Evolutionary conservation across 2,113 vertebrate species (phyloP), one percentile per base, ranked within the genome.

Genomic region (Chamaea fasciata): DNA sequence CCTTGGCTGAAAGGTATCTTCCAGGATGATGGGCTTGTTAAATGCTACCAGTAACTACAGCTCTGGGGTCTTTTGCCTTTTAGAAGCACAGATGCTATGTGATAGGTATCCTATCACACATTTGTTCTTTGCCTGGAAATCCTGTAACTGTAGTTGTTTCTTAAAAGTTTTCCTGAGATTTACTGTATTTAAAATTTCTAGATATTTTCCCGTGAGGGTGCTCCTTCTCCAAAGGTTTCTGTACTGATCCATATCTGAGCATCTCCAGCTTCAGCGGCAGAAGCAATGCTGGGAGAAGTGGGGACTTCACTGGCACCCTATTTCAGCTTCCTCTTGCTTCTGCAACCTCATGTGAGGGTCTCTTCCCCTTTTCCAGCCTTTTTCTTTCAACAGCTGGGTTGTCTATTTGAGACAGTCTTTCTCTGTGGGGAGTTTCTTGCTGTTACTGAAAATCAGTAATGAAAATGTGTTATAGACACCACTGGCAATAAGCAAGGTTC

Each of bases 311-410:
- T 62, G 60, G 11, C 14, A 23, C 8, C 6, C 30, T 27, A 35
- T 15, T 11, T 84, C 28, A 44, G 13, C 12, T 15, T 70, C 12
- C 33, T 44, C 31, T 63, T 7, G 2, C 24, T 68, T 22, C 35
- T 2, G 0, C 2, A 12, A 16, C 28, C 28, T 67, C 7, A 1
- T 13, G 8, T 2, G 3, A 81, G 30, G 12, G 24, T 21, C 4
- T 47, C 39, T 67, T 33, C 31, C 9, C 4, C 15, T 63, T 77
- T 73, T 13, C 39, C 21, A 80, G 17, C 15, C 4, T 83, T 70
- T 41, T 60, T 64, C 9, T 18, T 92, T 57, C 20, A 68, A 5
- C 6, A 24, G 15, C 31, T 33, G 26, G 3, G 10, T 15, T 89
- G 18, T 56, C 56, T 74, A 15, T 47, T 86, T 68, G 27, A 77